Percentiles rank a stretch among this genome's conserved stretches.
Conservation (phyloP, 2,797 vertebrate genomes). For the Gallinago solitaria region DNA sequence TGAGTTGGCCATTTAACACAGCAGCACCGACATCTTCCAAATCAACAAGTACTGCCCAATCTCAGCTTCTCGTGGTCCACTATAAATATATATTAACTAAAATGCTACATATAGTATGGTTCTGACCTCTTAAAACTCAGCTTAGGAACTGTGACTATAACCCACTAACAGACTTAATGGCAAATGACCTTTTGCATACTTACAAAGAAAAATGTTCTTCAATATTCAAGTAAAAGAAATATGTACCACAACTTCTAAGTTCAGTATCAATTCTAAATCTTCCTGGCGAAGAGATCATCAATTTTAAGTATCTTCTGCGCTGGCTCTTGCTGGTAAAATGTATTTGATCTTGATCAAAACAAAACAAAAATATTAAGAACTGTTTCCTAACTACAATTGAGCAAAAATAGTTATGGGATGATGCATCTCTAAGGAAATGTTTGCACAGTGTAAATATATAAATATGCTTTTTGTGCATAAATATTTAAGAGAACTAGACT, state of each 20-base stretch:
- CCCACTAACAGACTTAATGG: not conserved
- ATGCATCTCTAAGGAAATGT: conserved; percentile 11
- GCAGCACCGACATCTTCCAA: not conserved
- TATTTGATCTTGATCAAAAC: not conserved
- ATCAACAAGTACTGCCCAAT: not conserved
- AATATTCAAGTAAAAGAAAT: not conserved
- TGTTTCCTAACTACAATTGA: not conserved
- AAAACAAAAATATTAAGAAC: not conserved
- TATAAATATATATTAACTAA: not conserved
- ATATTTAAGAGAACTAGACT: conserved; percentile 78
- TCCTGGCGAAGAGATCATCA: not conserved
- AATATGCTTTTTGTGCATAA: conserved; percentile 68
- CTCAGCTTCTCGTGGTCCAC: not conserved
- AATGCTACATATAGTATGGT: not conserved
- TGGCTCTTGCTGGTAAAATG: not conserved
- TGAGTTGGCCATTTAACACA: not conserved
- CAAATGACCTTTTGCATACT: not conserved
- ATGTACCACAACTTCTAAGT: not conserved
- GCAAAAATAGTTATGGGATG: not conserved
- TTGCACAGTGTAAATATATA: conserved; percentile 68
- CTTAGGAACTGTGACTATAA: not conserved
- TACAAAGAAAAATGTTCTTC: not conserved
- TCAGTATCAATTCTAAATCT: not conserved
- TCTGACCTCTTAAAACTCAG: not conserved
- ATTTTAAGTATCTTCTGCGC: not conserved